Evolutionary conservation across 2,113 vertebrate genomes (phyloP), one percentile per base, ranked within the genome.

Genomic region (Condylura cristata): DNA sequence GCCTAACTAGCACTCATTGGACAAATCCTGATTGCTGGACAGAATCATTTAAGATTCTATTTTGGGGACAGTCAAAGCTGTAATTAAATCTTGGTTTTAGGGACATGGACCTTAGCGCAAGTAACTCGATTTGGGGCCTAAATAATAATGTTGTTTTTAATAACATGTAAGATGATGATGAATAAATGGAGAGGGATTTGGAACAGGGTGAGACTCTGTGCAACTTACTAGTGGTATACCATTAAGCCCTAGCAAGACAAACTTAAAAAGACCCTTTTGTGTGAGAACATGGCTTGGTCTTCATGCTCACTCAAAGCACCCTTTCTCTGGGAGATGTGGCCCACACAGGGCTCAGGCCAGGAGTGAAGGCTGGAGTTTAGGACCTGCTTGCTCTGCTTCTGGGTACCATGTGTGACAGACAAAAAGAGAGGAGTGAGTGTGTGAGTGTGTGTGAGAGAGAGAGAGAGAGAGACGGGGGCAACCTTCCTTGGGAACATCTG

Each of bases 381-480:
- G 32, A 26, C 13, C 56, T 14, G n/a, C 44, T 37, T 0, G 3
- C 32, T 32, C 17, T 13, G 28, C 8, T 1, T 2, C 11, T 8
- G 2, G 46, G 6, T 28, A 32, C 32, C 11, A 14, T 0, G 30
- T 4, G 8, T 11, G 6, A 26, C 6, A 8, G 34, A 37, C 30
- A 30, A 60, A 14, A 17, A 2, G 32, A 13, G 63, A 1, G 7
- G 34, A 8, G 4, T 1, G 63, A 20, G 53, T 4, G 56, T 20
- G n/a, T 37, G 61, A 41, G 56, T 34, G n/a, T 8, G 4, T 0
- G 2, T 4, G 3, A 8, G 26, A 11, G 4, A 26, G 32, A 11
- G 28, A 10, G 26, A 16, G 12, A 34, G 9, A 32, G 20, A 65
- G 37, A 53, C 56, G 34, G 34, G 22, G 9, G 16, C n/a, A 51